Conservation (phyloP, 2,888 invertebrate genomes). For the Hydrotaea cyrtoneurina region DNA sequence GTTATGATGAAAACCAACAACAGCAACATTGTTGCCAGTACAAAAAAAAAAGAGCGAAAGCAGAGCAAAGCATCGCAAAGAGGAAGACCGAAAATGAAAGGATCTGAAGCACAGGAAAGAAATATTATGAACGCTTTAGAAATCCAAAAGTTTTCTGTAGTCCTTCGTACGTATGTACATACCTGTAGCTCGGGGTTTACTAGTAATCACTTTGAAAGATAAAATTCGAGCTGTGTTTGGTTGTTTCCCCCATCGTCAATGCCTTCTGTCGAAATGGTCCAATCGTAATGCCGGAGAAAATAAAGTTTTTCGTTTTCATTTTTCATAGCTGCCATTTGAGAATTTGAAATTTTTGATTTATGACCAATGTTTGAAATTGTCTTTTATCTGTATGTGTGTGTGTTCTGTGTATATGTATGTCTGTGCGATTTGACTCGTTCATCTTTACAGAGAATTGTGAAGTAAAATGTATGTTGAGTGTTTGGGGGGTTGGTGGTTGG, state of each 20-base stretch:
- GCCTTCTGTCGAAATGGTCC: background rate
- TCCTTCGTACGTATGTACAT: background rate
- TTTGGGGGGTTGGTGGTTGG: background rate
- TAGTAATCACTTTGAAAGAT: conserved; percentile 32
- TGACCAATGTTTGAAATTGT: conserved; percentile 11
- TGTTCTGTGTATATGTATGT: background rate
- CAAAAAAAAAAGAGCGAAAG: background rate
- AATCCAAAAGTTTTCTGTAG: conserved; percentile 7
- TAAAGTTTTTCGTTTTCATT: conserved; percentile 18
- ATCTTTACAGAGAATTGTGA: background rate
- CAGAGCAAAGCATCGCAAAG: background rate
- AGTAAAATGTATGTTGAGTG: background rate
- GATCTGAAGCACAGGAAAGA: background rate
- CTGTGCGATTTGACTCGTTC: background rate
- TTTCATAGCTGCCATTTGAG: conserved; percentile 39
- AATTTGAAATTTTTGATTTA: conserved; percentile 49
- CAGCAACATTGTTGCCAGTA: conserved; percentile 15
- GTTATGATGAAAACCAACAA: conserved; percentile 23
- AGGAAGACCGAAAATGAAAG: background rate
- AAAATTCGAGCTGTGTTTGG: background rate
- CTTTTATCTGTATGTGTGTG: background rate
- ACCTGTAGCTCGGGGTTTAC: conserved; percentile 43
- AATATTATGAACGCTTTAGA: background rate
- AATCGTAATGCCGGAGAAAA: conserved; percentile 13
- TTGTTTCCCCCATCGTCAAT: background rate